Evolutionary conservation across 2,113 vertebrate species (phyloP).

Genomic region (Ictidomys tridecemlineatus): DNA sequence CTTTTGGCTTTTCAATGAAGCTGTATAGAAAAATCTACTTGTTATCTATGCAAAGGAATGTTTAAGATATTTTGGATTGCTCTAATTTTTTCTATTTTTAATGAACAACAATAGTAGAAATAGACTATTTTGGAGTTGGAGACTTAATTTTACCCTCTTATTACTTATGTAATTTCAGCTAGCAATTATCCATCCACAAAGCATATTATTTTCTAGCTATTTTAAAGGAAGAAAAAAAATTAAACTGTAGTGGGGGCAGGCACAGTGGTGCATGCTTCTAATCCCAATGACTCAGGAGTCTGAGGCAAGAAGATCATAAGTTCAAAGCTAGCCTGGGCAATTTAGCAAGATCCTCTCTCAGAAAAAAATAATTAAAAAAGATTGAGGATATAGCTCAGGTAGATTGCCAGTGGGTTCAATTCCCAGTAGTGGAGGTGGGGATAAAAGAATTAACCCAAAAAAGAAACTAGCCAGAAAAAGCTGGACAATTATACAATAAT

Average conservation of each 20-base stretch:
- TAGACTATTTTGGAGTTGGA: slow-evolving; percentile 57
- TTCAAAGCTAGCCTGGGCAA: too few species aligned
- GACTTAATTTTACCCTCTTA: slow-evolving; percentile 13
- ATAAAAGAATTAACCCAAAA: neutral
- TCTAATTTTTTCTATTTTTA: slow-evolving; percentile 66
- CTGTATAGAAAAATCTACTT: slow-evolving; percentile 51
- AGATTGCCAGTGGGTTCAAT: too few species aligned
- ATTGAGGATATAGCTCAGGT: too few species aligned
- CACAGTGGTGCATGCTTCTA: too few species aligned
- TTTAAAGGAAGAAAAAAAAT: neutral
- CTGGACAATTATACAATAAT: neutral
- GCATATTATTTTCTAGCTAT: slow-evolving; percentile 32
- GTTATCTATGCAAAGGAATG: slow-evolving; percentile 20
- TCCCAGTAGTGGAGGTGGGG: too few species aligned
- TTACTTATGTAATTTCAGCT: slow-evolving; percentile 43
- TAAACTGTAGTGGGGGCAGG: neutral
- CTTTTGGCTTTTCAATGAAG: slow-evolving; percentile 43
- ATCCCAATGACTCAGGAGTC: too few species aligned
- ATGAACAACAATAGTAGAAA: slow-evolving; percentile 54
- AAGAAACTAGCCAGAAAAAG: slow-evolving; percentile 25
- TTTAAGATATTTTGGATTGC: slow-evolving; percentile 56
- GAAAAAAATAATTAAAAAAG: too few species aligned
- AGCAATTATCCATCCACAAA: neutral
- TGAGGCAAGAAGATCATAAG: too few species aligned
- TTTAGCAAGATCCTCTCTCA: too few species aligned